These are phyloP conservation scores for Hypomesus transpacificus DNA, from an alignment of 2,113 vertebrate genomes.

Conservation along the genomic window DNA sequence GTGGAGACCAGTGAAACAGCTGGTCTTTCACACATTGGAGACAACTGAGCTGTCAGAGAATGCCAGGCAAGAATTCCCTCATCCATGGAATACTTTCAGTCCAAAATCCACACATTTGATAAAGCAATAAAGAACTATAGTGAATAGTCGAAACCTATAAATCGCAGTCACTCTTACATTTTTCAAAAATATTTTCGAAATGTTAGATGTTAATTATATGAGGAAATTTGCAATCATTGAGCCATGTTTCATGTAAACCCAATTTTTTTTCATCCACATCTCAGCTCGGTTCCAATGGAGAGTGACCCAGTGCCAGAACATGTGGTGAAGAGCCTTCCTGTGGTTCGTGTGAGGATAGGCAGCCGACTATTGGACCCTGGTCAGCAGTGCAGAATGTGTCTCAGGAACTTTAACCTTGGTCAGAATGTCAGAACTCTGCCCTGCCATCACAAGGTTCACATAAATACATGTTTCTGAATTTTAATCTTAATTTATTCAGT, in stretches of 20 bases:
- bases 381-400: constrained; percentile 71
- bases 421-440: constrained; percentile 64
- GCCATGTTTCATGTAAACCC: too few species aligned
- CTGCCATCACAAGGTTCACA: constrained; percentile 73
- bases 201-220: too few species aligned
- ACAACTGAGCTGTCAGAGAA: constrained; percentile 16
- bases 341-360: constrained; percentile 49
- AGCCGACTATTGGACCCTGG: constrained; percentile 68
- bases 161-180: too few species aligned
- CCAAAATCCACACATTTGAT: too few species aligned
- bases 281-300: constrained; percentile 12
- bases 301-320: constrained; percentile 49
- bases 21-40: constrained; percentile 10
- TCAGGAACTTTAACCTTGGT: constrained; percentile 65
- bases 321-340: constrained; percentile 53
- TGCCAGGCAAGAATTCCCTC: constrained; percentile 35
- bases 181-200: too few species aligned
- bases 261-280: background rate
- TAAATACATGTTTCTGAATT: too few species aligned
- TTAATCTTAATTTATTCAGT: too few species aligned
- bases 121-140: too few species aligned
- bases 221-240: too few species aligned
- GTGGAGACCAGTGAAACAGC: constrained; percentile 46
- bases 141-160: too few species aligned
- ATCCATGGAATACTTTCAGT: too few species aligned